Base-by-base conservation (phyloP, 2,888 invertebrate species). In the Ypsolopha sequella region DNA sequence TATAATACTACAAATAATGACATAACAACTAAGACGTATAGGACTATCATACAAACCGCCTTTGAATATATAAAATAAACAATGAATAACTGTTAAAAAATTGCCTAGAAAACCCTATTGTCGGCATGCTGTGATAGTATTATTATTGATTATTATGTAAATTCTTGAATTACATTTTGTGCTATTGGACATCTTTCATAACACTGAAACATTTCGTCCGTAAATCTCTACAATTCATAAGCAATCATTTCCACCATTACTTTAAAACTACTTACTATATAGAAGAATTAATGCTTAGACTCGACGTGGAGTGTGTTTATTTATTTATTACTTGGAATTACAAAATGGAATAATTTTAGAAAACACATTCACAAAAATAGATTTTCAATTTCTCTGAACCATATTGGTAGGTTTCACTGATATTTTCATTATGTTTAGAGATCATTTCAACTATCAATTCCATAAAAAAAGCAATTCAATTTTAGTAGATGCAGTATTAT, bases 1-100 rank as follows among this genome's bases (percentile, higher is more conserved):
- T 80, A 79, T 79, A 82, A 82, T 81, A 76, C 76, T 82, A 81
- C 80, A 82, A 81, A 81, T 79, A 78, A 76, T 76, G 63, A 71
- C 10, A 11, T 36, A 50, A 70, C 65, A 78, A 76, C 73, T 76
- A 78, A 68, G 60, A 65, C 70, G 69, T 69, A 67, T 67, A 73
- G 63, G 66, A 70, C 61, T 75, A 71, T 73, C 64, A 68, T 74
- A 81, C 73, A 77, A 70, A 73, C 65, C 66, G 68, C 64, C 63
- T 66, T 65, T 65, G 63, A 69, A 62, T 62, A 62, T 60, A 70
- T 62, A 66, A 64, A 64, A 65, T 60, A 63, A 59, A 62, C 60
- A 56, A 61, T 63, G 56, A 62, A 64, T 41, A 63, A 60, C 58
- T 64, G 51, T 53, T 52, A 36, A 34, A 48, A 24, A 48, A 51